These are phyloP conservation scores for Enteromius paludinosus DNA, from an alignment of 2,797 vertebrate genomes.

Conservation along the genomic window DNA sequence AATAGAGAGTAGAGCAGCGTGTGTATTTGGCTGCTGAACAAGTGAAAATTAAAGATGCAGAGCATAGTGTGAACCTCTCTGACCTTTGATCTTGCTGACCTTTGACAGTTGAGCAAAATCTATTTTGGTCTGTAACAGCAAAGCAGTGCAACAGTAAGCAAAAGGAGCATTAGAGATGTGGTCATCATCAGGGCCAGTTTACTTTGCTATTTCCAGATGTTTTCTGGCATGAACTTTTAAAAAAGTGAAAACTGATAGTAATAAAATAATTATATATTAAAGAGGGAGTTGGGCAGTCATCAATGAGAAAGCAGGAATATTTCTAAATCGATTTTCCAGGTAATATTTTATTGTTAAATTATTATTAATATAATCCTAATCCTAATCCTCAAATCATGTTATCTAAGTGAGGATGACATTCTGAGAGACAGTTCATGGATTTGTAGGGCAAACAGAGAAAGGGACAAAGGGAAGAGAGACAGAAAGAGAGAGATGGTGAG, in stretches of 20 bases:
- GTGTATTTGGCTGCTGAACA: conserved; percentile 7
- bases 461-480: conserved; percentile 49
- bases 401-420: conserved; percentile 35
- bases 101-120: conserved; percentile 17
- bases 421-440: conserved; percentile 62
- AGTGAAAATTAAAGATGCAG: conserved; percentile 3
- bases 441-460: conserved; percentile 32
- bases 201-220: not conserved
- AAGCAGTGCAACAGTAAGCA: not conserved
- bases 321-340: not conserved
- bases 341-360: conserved; percentile 7
- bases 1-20: not conserved
- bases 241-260: not conserved
- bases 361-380: conserved; percentile 45
- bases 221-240: not conserved
- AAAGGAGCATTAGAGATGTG: not conserved
- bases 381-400: conserved; percentile 28
- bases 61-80: conserved; percentile 8
- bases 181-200: not conserved
- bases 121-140: not conserved
- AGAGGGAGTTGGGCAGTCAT: not conserved
- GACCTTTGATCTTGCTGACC: conserved; percentile 16
- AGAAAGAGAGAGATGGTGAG: conserved; percentile 25
- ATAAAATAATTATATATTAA: not conserved
- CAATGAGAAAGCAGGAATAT: not conserved